Evolutionary conservation across 1,140 invertebrate genomes (phyloP), one percentile per base, ranked within the genome.

Genomic region (Prorops nasuta): DNA sequence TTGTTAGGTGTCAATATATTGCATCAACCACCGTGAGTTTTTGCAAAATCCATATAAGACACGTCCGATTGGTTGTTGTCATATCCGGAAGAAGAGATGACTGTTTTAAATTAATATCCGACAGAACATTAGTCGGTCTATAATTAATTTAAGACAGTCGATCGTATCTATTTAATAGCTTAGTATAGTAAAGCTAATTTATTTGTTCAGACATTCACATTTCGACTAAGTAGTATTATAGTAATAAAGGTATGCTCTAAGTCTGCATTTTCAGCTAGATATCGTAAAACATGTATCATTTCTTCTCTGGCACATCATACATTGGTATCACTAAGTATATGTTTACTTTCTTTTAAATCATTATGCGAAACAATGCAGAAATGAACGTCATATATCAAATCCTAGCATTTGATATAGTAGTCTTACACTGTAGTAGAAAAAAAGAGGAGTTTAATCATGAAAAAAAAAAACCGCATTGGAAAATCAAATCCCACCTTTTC

Each of bases 171-270:
- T 69, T 72, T 75, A 60, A 72, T 75, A 76, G 72, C 73, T 77
- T 76, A 75, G 70, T 74, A 76, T 74, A 76, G 64, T 76, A 75
- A 76, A 77, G 73, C 75, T 76, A 77, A 63, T 70, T 73, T 77
- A 77, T 76, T 75, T 77, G 64, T 74, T 77, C 74, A 77, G 72
- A 77, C 74, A 77, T 77, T 67, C 74, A 77, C 72, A 76, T 76
- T 77, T 77, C 66, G 73, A 76, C 74, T 75, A 77, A 77, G 74
- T 75, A 76, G 71, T 76, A 75, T 73, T 73, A 75, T 76, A 76
- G 71, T 76, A 76, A 76, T 77, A 77, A 77, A 76, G 71, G 72
- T 76, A 77, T 77, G 74, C 72, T 69, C 75, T 77, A 77, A 76
- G 71, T 77, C 71, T 76, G 72, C 73, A 72, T 71, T 76, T n/a